These are phyloP conservation scores for Brachymystax lenok DNA, from an alignment of 2,797 vertebrate genomes.

Conservation along the genomic window DNA sequence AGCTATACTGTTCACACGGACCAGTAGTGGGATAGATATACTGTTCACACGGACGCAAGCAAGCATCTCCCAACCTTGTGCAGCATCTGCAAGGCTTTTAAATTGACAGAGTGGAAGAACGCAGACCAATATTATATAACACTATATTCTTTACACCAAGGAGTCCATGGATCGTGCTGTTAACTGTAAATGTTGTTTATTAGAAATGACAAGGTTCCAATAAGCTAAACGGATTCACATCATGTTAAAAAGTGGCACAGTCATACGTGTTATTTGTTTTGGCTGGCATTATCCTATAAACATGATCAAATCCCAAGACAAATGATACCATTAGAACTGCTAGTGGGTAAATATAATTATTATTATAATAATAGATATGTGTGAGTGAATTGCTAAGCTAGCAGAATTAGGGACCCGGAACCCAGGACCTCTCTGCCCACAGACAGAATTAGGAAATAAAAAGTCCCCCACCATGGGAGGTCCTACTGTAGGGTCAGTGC, in stretches of 20 bases:
- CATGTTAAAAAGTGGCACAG: constrained; percentile 45
- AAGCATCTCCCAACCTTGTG: neutral
- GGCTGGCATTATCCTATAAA: constrained; percentile 55
- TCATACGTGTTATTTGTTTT: constrained; percentile 48
- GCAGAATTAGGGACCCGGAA: constrained; percentile 37
- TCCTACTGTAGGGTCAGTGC: constrained; percentile 35
- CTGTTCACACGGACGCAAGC: neutral
- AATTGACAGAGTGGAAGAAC: neutral
- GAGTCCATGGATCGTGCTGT: constrained; percentile 2
- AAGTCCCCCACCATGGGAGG: constrained; percentile 33
- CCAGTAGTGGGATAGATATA: neutral
- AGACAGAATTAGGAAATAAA: constrained; percentile 42
- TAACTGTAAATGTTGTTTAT: constrained; percentile 66
- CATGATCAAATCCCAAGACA: constrained; percentile 55
- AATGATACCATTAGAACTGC: constrained; percentile 60
- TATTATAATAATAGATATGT: constrained; percentile 25
- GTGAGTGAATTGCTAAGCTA: constrained; percentile 50
- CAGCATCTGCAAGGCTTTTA: neutral
- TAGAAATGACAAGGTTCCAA: constrained; percentile 57
- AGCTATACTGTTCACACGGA: neutral
- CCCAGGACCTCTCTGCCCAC: constrained; percentile 38
- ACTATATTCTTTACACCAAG: neutral
- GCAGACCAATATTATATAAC: neutral
- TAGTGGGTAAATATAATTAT: constrained; percentile 44
- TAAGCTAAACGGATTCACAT: constrained; percentile 56